Evolutionary conservation across 2,888 invertebrate genomes (phyloP).

Genomic region (Epinotia demarniana): DNA sequence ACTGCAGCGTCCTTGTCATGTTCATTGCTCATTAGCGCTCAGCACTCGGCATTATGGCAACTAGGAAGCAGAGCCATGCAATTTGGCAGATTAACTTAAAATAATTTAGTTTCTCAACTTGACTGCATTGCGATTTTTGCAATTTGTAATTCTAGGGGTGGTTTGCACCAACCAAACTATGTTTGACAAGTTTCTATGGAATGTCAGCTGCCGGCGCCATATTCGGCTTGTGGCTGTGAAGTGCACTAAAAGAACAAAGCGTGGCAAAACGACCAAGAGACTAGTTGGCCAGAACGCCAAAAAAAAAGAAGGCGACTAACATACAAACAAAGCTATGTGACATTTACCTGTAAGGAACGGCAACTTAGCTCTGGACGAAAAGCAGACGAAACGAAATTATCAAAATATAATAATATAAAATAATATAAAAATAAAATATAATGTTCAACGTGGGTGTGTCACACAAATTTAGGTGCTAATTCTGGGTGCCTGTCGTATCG

Average conservation of each 20-base stretch:
- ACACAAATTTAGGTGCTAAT: not conserved
- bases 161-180: too few species aligned
- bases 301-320: too few species aligned
- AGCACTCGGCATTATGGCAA: constrained; percentile 6
- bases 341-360: not conserved
- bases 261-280: not conserved
- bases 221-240: not conserved
- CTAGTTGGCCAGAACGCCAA: too few species aligned
- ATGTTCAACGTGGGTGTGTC: not conserved
- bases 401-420: too few species aligned
- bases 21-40: constrained; percentile 27
- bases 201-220: too few species aligned
- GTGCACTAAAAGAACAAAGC: not conserved
- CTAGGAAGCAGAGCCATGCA: constrained; percentile 20
- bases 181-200: too few species aligned
- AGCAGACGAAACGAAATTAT: not conserved
- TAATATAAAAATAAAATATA: too few species aligned
- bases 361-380: not conserved
- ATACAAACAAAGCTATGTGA: not conserved
- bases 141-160: constrained; percentile 1
- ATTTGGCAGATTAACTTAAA: constrained; percentile 24
- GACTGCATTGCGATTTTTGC: constrained; percentile 26
- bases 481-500: too few species aligned
- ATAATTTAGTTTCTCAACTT: not conserved
- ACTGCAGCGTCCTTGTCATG: constrained; percentile 40